Conservation (phyloP, 2,797 vertebrate genomes). For the Percopsis omiscomaycus region DNA sequence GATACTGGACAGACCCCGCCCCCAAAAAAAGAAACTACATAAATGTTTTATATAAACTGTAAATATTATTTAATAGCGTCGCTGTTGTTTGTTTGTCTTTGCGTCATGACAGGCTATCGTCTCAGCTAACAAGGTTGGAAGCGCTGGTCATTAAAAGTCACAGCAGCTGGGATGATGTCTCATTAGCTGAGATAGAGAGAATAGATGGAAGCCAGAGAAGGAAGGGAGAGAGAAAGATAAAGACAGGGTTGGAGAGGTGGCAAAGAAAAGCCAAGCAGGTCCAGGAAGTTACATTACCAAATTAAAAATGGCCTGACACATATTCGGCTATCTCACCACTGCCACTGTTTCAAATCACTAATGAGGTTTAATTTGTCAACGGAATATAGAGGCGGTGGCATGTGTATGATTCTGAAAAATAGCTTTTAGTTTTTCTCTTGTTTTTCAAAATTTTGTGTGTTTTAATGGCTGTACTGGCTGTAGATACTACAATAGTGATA, state of each 20-base stretch:
- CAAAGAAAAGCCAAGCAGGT: not conserved
- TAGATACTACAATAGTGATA: no score
- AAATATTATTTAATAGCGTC: constrained; percentile 3
- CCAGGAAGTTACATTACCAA: not conserved
- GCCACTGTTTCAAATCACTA: constrained; percentile 23
- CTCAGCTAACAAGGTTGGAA: constrained; percentile 39
- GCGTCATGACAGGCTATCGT: constrained; percentile 6
- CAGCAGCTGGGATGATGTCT: constrained; percentile 44
- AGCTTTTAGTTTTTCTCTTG: no score
- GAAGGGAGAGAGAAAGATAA: not conserved
- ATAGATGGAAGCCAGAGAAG: constrained; percentile 5
- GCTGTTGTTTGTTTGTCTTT: constrained; percentile 13
- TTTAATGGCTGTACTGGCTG: constrained; percentile 11
- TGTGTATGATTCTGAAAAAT: constrained; percentile 15
- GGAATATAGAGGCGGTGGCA: not conserved
- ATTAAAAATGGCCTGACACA: constrained; percentile 6
- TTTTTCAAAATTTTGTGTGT: not conserved
- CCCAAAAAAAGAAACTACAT: no score
- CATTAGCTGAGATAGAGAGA: constrained; percentile 37
- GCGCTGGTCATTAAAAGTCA: constrained; percentile 36
- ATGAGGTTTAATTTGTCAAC: constrained; percentile 40
- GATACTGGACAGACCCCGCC: no score
- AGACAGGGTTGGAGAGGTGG: constrained; percentile 3
- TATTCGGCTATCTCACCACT: not conserved
- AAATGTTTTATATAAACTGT: no score